Percentiles rank a stretch among this genome's conserved stretches.
Conservation (phyloP, 2,113 vertebrate species). For the Anas platyrhynchos region DNA sequence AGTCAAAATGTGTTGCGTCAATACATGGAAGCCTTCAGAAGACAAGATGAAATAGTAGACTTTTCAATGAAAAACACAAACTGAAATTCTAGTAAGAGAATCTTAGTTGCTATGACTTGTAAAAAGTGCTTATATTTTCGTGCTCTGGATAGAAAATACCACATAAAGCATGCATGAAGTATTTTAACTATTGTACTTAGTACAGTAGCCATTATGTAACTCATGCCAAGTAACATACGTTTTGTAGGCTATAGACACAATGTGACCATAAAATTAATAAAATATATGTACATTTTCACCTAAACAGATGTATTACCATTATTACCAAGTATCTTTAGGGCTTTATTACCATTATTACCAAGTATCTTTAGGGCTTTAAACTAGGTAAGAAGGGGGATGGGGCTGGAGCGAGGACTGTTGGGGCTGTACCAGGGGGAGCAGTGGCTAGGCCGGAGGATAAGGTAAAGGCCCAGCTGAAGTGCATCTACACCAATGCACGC, state of each 20-base stretch:
- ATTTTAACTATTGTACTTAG: not conserved
- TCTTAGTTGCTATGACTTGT: not conserved
- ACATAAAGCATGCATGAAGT: not conserved
- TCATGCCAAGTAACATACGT: not conserved
- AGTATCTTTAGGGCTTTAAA: no score
- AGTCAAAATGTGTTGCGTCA: not conserved
- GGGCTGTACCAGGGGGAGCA: no score
- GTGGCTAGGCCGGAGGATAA: no score
- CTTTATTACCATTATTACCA: no score
- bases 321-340: not conserved
- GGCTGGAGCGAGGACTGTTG: no score
- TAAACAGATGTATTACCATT: not conserved
- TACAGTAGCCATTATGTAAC: not conserved
- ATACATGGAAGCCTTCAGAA: not conserved
- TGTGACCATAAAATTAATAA: not conserved
- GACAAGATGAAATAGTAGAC: not conserved
- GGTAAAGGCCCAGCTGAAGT: no score
- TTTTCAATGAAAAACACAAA: not conserved
- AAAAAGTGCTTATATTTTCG: not conserved
- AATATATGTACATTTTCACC: not conserved
- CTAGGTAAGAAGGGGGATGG: no score
- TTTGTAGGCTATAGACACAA: not conserved
- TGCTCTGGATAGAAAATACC: not conserved
- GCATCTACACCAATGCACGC: no score
- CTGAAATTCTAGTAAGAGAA: not conserved